Evolutionary conservation across 1,140 invertebrate genomes (phyloP).

Genomic region (Whitmania pigra): DNA sequence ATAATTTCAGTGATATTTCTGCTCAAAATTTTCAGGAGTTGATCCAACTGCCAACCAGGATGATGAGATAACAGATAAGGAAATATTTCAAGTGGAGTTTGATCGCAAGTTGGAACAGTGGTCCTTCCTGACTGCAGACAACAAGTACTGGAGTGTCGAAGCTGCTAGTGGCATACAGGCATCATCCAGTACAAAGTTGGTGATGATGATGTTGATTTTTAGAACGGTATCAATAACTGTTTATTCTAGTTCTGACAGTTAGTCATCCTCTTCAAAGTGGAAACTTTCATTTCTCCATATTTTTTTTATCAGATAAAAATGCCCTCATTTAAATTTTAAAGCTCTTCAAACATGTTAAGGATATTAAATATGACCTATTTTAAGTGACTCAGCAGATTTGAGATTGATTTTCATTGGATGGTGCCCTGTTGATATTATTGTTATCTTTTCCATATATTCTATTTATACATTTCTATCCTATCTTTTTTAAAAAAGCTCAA

Average conservation of each 20-base stretch:
- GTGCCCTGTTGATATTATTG: background rate
- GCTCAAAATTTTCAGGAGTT: slow-evolving; percentile 55
- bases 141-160: slow-evolving; percentile 88
- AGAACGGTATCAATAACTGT: too few relatives aligned
- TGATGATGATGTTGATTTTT: slow-evolving; percentile 18
- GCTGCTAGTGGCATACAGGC: slow-evolving; percentile 78
- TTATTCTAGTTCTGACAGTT: too few relatives aligned
- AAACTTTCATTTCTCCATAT: too few relatives aligned
- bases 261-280: too few relatives aligned
- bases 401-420: background rate
- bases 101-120: slow-evolving; percentile 73
- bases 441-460: background rate
- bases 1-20: too few relatives aligned
- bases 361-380: too few relatives aligned
- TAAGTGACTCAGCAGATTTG: too few relatives aligned
- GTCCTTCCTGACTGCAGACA: slow-evolving; percentile 89
- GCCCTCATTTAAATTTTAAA: too few relatives aligned
- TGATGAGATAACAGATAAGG: slow-evolving; percentile 74
- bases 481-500: background rate
- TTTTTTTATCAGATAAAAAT: too few relatives aligned
- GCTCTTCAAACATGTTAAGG: too few relatives aligned
- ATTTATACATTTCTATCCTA: background rate
- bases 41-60: slow-evolving; percentile 96
- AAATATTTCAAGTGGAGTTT: slow-evolving; percentile 92
- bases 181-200: slow-evolving; percentile 65